phyloP scores from a whole-genome alignment of 2,888 invertebrate genomes.

The Xanthia togata region DNA sequence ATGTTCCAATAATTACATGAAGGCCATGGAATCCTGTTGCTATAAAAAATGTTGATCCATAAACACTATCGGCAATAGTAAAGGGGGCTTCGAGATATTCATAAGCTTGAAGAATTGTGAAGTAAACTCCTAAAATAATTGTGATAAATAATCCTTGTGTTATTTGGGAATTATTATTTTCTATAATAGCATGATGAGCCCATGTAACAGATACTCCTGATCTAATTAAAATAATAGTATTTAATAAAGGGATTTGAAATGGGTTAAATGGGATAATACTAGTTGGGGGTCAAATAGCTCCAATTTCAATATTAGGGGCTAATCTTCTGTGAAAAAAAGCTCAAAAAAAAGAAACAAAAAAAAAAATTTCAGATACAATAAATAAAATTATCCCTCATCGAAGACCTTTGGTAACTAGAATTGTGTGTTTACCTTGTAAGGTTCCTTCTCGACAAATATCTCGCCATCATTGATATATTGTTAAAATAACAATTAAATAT shows the following conservation, averaged over 20 bases:
- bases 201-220: constrained; percentile 93
- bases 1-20: constrained; percentile 92
- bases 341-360: constrained; percentile 91
- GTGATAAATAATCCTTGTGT: constrained; percentile 85
- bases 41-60: constrained; percentile 75
- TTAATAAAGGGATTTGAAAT: constrained; percentile 93
- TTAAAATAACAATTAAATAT: constrained; percentile 84
- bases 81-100: background rate
- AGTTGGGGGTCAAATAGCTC: constrained; percentile 91
- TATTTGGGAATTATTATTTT: constrained; percentile 82
- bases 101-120: background rate
- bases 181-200: constrained; percentile 72
- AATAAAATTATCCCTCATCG: constrained; percentile 94
- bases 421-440: constrained; percentile 92
- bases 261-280: constrained; percentile 92
- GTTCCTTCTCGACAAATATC: constrained; percentile 93
- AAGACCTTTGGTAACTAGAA: constrained; percentile 90
- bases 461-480: constrained; percentile 93
- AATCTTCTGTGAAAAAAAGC: constrained; percentile 89
- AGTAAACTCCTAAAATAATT: constrained; percentile 89
- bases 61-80: background rate
- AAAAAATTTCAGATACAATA: constrained; percentile 93
- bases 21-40: constrained; percentile 93
- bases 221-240: constrained; percentile 93
- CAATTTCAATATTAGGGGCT: constrained; percentile 83